These are phyloP conservation scores for Petromus typicus DNA, from an alignment of 2,113 vertebrate species.

Conservation along the genomic window DNA sequence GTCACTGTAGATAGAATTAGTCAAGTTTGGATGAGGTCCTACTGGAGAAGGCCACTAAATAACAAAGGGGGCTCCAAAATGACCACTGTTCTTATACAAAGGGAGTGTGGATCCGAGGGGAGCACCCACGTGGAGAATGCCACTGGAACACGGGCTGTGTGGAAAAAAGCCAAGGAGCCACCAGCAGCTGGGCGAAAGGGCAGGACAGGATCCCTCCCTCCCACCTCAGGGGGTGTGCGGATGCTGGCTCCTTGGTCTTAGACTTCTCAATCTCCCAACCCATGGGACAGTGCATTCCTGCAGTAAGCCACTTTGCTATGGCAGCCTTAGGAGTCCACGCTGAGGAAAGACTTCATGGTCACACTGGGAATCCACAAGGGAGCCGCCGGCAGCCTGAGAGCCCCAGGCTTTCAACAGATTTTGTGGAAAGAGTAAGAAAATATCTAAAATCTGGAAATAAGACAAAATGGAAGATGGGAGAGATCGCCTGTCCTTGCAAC, in stretches of 20 bases:
- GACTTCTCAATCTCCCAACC: background rate
- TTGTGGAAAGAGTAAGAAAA: background rate
- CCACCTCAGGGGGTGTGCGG: rapidly evolving
- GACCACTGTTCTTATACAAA: background rate
- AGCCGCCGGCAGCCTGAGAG: background rate
- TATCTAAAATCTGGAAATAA: conserved; percentile 1
- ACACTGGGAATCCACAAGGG: background rate
- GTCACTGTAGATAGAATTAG: background rate
- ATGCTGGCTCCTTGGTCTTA: background rate
- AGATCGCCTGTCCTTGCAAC: background rate
- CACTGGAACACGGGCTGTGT: background rate
- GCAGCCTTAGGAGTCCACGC: background rate
- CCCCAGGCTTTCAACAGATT: background rate
- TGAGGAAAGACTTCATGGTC: background rate
- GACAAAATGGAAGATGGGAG: background rate
- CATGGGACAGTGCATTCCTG: background rate
- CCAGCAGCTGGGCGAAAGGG: background rate
- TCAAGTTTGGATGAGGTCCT: background rate
- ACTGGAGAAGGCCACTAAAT: background rate
- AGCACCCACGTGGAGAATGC: background rate
- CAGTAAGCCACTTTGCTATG: background rate
- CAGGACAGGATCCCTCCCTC: background rate
- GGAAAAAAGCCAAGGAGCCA: background rate
- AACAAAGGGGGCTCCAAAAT: too few relatives aligned
- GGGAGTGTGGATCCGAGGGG: background rate